A percentile compares a stretch with the other conserved stretches of the same genome.
These are phyloP conservation scores for Corythoichthys intestinalis DNA, from an alignment of 2,113 vertebrate genomes.

Conservation along the genomic window DNA sequence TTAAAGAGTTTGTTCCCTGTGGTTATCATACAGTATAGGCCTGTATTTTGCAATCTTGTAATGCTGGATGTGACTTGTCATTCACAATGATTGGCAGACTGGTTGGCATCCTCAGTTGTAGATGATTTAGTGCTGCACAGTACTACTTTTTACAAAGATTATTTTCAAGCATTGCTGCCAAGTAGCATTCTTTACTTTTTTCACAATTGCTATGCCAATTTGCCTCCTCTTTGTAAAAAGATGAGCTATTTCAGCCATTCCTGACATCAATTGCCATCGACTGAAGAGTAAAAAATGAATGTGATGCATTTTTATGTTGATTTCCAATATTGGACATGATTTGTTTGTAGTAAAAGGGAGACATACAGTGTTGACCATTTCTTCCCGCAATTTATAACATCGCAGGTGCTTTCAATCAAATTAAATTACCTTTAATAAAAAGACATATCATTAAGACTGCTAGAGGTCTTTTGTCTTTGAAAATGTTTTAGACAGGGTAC, in stretches of 20 bases:
- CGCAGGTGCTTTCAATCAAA: background rate
- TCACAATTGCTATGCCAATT: background rate
- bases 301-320: background rate
- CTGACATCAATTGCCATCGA: background rate
- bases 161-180: background rate
- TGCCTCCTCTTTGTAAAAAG: background rate
- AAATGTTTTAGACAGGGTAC: no score
- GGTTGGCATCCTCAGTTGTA: background rate
- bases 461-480: no score
- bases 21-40: slow-evolving; percentile 24
- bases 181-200: background rate
- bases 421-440: no score
- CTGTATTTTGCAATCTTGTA: slow-evolving; percentile 22
- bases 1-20: slow-evolving; percentile 24
- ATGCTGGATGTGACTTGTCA: slow-evolving; percentile 31
- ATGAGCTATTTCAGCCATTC: background rate
- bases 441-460: no score
- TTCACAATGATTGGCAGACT: slow-evolving; percentile 39
- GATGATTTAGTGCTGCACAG: slow-evolving; percentile 1
- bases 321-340: background rate
- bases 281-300: background rate
- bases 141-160: background rate
- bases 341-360: background rate
- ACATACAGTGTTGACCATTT: background rate
- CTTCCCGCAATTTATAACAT: background rate